Evolutionary conservation across 2,113 vertebrate species (phyloP).

Genomic region (Rhizomys pruinosus): DNA sequence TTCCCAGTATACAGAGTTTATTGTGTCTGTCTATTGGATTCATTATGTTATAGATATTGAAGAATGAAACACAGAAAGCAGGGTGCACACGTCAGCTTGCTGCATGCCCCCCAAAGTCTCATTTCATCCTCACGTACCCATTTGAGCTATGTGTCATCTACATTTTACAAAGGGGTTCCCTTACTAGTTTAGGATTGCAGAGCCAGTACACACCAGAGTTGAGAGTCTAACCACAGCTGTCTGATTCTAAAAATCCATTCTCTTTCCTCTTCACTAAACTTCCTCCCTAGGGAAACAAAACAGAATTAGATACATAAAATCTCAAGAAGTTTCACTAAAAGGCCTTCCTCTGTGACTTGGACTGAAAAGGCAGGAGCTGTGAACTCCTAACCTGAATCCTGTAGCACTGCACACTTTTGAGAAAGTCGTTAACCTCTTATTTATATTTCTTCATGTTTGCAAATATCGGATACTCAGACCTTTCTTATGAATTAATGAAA

Average conservation of each 20-base stretch:
- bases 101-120: not conserved
- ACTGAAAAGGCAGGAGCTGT: conserved; percentile 1
- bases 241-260: conserved; percentile 60
- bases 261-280: conserved; percentile 71
- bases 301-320: conserved; percentile 74
- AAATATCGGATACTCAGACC: not conserved
- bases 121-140: not conserved
- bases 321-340: conserved; percentile 73
- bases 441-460: not conserved
- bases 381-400: not conserved
- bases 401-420: not conserved
- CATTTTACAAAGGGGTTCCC: not conserved
- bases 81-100: not conserved
- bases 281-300: conserved; percentile 73
- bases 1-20: not conserved
- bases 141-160: not conserved
- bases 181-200: not conserved
- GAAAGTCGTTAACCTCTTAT: conserved; percentile 49
- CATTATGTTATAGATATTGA: conserved; percentile 21
- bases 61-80: not conserved
- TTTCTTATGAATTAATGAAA: conserved; percentile 14
- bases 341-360: conserved; percentile 60
- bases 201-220: conserved; percentile 57
- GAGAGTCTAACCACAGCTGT: conserved; percentile 68
- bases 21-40: not conserved